Evolutionary conservation across 2,888 invertebrate species (phyloP), one percentile per base, ranked within the genome.

Genomic region (Phragmatobia fuliginosa): DNA sequence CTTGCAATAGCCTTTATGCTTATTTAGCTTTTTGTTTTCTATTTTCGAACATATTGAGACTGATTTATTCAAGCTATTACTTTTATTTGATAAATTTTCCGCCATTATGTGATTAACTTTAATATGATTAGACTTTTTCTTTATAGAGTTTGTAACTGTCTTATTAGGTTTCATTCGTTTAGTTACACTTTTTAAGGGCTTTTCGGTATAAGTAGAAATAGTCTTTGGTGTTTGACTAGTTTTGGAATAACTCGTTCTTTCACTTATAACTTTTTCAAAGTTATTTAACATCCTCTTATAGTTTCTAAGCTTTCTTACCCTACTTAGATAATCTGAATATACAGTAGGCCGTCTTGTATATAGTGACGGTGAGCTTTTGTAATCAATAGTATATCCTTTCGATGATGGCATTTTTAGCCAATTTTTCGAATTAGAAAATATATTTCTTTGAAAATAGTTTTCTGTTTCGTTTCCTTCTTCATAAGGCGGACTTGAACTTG

Each of bases 241-340:
- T 18, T 65, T 71, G 7, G 58, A 38, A 45, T 36, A 45, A 45
- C 25, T 80, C 36, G 85, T 84, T 82, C 83, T 92, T 16, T 90
- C 90, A 67, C 76, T 89, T 31, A 91, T 87, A 90, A 92, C 92
- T 85, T 92, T 92, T 71, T 92, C 88, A 3, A 94, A 85, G 76
- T 92, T 92, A 64, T 90, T 90, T 67, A 91, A 81, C n/a, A 92
- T 87, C 78, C 91, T 87, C 77, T 92, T 83, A 70, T 92, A 90
- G 64, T 92, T 90, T 79, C 90, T 90, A 41, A 90, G 88, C 80
- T 93, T 92, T 75, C 90, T 89, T 36, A 87, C 84, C 84, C 90
- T 94, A 10, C 84, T 86, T 25, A 93, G 90, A 70, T 91, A 91
- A 21, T 95, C 94, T 6, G 91, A 87, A 21, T 91, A 87, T 49